Evolutionary conservation across 30 jellyfish, hydroid and myxozoan genomes (phyloP), one percentile per base, ranked within the genome.

Genomic region (Aurelia aurita): DNA sequence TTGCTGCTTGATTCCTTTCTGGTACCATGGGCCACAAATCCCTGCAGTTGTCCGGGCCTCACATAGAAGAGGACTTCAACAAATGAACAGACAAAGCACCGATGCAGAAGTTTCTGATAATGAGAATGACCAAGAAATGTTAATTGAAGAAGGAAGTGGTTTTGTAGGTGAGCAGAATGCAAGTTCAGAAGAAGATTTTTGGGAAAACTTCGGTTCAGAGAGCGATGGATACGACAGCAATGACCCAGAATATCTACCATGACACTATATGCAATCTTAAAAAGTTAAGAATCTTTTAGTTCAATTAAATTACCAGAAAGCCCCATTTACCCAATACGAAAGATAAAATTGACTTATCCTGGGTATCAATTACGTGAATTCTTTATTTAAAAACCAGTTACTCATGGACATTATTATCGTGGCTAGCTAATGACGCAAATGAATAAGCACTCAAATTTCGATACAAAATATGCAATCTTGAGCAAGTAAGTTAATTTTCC

Each of bases 181-280:
- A 58, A 71, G 93, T 47, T 70, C 93, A 84, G 93, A 84, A 70
- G 86, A 69, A 54, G 87, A 82, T 57, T 1, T 69, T 82, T 82
- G 88, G 88, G 88, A 77, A 77, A 78, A 77, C 49, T 58, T 46
- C 23, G 80, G 67, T 51, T 70, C 87, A 82, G 87, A 84, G 58
- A 31, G 93, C 93, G 80, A 84, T 69, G 93, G 87, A 70, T 72
- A 69, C 58, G 86, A 84, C 87, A 84, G 93, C 93, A 81, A 69
- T 66, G 91, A 81, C 85, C 91, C 84, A 64, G 84, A 66, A 81
- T 80, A 80, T 80, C 83, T 80, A 64, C 90, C 90, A 67, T 80
- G 66, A 80, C 46, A 23, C 61, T 62, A 44, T 13, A 59, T 58
- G 49, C 68, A 44, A 44, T 70, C 5, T 25, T 77, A 46, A 22